Evolutionary conservation across 1,140 invertebrate genomes (phyloP), one percentile per base, ranked within the genome.

Genomic region (Eciton burchellii): DNA sequence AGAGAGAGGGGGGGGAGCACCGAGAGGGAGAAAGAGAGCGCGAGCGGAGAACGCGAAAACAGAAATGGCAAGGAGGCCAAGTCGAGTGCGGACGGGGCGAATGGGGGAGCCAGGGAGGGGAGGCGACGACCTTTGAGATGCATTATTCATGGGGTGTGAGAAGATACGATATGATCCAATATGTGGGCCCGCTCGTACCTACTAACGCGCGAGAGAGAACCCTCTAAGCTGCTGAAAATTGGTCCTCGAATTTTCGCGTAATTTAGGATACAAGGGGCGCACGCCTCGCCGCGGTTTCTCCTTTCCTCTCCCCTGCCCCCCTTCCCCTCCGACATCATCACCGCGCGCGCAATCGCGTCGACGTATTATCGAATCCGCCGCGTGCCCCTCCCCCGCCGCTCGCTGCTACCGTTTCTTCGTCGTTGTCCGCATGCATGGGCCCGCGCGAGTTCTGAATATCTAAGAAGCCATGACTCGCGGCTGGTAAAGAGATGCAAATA

Each of bases 111-210:
- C n/a, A 83, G 85, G 66, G 73, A 83, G 85, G 62, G 63, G 81
- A 81, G 82, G 66, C 86, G 87, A 88, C 84, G 89, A 89, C 84
- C 89, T 91, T 90, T 88, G 79, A 89, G 91, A 94, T 94, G 93
- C 92, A 94, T 94, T 93, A 94, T 94, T 94, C 93, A 94, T 94
- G 89, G 88, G 87, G 85, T 88, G 89, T 88, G 91, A 93, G 91
- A 92, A 94, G 92, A 93, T 93, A 93, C 92, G 93, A 93, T 93
- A 93, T 94, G 93, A 93, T 94, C 93, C 93, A 94, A 94, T 94
- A 94, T 94, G 93, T 93, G 92, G n/a, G 85, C 88, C 63, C 85
- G 84, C 82, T 86, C 88, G 88, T 87, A 81, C 85, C 59, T 66
- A 86, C 81, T 86, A 84, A 86, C 84, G 77, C 83, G 66, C 56